Evolutionary conservation across 1,140 invertebrate species (phyloP).

Genomic region (Daktulosphaira vitifoliae): DNA sequence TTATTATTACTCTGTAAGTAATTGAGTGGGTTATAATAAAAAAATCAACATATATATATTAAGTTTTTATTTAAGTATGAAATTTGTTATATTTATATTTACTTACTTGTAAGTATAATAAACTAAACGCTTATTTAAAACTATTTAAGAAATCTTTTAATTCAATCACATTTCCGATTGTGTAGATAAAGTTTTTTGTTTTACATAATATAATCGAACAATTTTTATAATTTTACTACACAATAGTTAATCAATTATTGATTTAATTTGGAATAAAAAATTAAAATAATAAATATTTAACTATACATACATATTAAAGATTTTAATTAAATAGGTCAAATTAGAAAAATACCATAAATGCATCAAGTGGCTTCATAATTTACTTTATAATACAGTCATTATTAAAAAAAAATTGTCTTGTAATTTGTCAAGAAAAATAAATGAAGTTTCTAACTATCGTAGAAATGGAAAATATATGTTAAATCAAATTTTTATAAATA

Average conservation of each 20-base stretch:
- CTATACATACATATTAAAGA: not conserved
- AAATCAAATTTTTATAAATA: slow-evolving; percentile 52
- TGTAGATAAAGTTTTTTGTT: not conserved
- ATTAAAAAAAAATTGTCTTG: slow-evolving; percentile 64
- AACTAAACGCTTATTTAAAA: no score
- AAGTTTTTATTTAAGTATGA: no score
- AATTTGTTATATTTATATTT: no score
- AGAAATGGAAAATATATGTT: slow-evolving; percentile 54
- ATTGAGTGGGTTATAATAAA: no score
- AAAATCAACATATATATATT: no score
- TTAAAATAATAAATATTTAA: no score
- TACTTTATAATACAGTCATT: slow-evolving; percentile 63
- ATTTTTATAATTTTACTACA: not conserved
- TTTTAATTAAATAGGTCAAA: slow-evolving; percentile 54
- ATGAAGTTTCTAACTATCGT: slow-evolving; percentile 64
- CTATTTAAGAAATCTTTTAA: no score
- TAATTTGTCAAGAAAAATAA: slow-evolving; percentile 64
- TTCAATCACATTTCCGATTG: no score
- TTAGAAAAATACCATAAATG: slow-evolving; percentile 63
- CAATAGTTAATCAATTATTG: no score
- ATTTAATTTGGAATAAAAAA: no score
- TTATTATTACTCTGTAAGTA: no score
- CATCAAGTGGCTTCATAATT: slow-evolving; percentile 65
- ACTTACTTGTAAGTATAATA: no score
- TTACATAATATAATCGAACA: not conserved